Evolutionary conservation across 2,888 invertebrate genomes (phyloP).

Genomic region (Plusia festucae): DNA sequence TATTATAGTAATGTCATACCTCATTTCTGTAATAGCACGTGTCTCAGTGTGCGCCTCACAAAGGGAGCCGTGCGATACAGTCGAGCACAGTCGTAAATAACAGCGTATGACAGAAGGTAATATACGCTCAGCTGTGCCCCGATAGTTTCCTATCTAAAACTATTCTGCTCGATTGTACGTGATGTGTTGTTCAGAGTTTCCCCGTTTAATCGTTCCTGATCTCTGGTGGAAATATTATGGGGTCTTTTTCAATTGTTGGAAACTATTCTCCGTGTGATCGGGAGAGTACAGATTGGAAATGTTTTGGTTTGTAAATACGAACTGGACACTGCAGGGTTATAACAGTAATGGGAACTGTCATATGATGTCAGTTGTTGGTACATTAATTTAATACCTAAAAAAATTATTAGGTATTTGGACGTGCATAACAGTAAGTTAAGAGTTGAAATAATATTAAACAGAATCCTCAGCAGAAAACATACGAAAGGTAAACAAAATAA

Average conservation of each 20-base stretch:
- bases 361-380: too few relatives aligned
- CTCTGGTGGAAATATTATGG: conserved; percentile 26
- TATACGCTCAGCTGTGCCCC: conserved; percentile 64
- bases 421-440: too few relatives aligned
- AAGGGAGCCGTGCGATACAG: conserved; percentile 52
- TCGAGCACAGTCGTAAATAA: conserved; percentile 70
- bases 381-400: too few relatives aligned
- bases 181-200: conserved; percentile 41
- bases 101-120: conserved; percentile 65
- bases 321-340: background rate
- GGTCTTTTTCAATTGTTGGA: background rate
- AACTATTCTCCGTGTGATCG: background rate
- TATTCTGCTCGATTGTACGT: conserved; percentile 50
- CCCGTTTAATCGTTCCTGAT: conserved; percentile 46
- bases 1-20: conserved; percentile 31
- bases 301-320: background rate
- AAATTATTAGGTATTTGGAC: too few relatives aligned
- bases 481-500: too few relatives aligned
- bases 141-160: conserved; percentile 59
- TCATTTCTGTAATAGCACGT: conserved; percentile 43
- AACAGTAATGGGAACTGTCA: background rate
- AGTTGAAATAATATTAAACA: too few relatives aligned
- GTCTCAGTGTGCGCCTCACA: conserved; percentile 38
- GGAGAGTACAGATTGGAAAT: conserved; percentile 2
- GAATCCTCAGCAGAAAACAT: too few relatives aligned